Conservation (phyloP, 2,113 vertebrate genomes). For the Neolamprologus modestus region DNA sequence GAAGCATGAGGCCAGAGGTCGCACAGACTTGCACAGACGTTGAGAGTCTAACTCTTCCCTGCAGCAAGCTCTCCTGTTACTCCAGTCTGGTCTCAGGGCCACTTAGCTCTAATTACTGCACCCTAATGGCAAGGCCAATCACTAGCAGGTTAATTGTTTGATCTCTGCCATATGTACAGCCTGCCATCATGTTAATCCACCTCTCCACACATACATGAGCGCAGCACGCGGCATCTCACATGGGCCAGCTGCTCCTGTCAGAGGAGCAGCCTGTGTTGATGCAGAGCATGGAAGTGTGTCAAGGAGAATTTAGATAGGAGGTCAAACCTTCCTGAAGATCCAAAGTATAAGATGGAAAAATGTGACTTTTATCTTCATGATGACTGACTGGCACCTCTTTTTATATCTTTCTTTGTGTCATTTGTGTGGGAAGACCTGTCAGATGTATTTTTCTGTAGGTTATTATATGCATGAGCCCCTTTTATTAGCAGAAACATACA, state of each 20-base stretch:
- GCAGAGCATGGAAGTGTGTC: neutral
- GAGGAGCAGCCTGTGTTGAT: neutral
- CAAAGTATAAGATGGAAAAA: neutral
- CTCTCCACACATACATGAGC: neutral
- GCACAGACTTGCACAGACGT: constrained; percentile 20
- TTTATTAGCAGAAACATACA: neutral
- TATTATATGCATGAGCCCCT: neutral
- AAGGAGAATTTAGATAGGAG: constrained; percentile 18
- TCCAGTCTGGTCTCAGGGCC: constrained; percentile 41
- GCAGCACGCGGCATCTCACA: neutral
- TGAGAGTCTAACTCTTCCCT: constrained; percentile 12
- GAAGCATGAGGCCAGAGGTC: neutral
- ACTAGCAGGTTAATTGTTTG: constrained; percentile 70
- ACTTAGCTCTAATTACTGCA: constrained; percentile 65
- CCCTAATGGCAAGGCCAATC: constrained; percentile 57
- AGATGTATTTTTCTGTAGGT: neutral
- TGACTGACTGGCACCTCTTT: neutral
- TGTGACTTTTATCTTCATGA: neutral
- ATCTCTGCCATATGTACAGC: constrained; percentile 66
- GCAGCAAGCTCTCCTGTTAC: constrained; percentile 31
- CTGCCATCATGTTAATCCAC: constrained; percentile 43
- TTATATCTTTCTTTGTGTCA: neutral
- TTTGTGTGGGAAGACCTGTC: neutral
- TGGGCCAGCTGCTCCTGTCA: constrained; percentile 9
- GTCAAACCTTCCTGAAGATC: neutral